Evolutionary conservation across 2,797 vertebrate genomes (phyloP).

Genomic region (Macrochelys suwanniensis): DNA sequence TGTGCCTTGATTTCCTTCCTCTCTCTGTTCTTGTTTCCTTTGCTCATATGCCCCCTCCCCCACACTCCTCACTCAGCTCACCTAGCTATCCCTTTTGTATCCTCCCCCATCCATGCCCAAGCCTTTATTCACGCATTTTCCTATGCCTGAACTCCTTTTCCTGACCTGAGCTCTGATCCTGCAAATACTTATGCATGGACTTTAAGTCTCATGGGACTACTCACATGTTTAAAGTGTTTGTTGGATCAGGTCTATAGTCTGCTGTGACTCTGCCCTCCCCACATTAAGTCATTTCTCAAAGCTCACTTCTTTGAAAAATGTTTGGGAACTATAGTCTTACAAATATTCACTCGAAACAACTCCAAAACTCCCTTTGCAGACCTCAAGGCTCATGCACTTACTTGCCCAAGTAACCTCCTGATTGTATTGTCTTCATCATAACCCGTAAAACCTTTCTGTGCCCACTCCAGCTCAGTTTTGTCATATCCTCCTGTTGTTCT

Average conservation of each 20-base stretch:
- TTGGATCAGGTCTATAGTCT: neutral
- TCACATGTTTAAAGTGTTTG: neutral
- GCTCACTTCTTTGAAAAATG: neutral
- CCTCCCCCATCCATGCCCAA: rapidly evolving
- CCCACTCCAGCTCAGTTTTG: neutral
- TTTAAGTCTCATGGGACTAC: neutral
- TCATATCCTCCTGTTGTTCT: neutral
- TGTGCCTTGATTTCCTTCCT: neutral
- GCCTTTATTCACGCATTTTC: neutral
- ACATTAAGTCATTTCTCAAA: neutral
- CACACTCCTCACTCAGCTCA: neutral
- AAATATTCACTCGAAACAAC: neutral
- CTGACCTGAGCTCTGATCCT: neutral
- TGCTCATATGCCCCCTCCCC: neutral
- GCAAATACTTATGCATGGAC: neutral
- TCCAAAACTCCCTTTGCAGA: neutral
- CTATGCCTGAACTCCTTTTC: neutral
- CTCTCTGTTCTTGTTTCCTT: neutral
- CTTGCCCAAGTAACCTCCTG: neutral
- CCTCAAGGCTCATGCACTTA: neutral
- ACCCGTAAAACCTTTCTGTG: neutral
- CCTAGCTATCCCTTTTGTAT: neutral
- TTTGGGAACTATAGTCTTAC: neutral
- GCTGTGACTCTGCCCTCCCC: neutral
- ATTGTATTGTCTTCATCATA: neutral